Conservation (phyloP, 2,888 invertebrate genomes). For the Meghimatium bilineatum region DNA sequence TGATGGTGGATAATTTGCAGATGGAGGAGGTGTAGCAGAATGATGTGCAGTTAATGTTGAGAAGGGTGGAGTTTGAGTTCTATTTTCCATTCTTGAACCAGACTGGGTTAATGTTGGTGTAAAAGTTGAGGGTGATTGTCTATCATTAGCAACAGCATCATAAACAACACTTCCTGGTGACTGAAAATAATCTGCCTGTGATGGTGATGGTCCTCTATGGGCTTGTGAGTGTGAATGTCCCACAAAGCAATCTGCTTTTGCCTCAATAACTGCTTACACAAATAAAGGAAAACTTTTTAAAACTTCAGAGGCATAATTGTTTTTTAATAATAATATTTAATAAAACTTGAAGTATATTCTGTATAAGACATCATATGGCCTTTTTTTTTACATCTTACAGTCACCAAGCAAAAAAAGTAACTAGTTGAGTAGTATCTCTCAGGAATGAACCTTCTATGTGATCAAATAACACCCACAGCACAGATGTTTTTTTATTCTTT, state of each 20-base stretch:
- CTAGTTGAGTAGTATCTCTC: too few relatives aligned
- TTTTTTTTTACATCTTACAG: too few relatives aligned
- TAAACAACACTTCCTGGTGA: conserved; percentile 31
- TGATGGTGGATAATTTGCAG: neutral
- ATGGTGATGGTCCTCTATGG: neutral
- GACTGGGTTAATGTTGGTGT: conserved; percentile 14
- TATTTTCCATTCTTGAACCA: neutral
- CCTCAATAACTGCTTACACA: conserved; percentile 74
- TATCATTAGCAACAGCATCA: conserved; percentile 70
- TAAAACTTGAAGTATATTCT: too few relatives aligned
- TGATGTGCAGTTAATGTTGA: conserved; percentile 3
- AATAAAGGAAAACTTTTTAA: neutral
- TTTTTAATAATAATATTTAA: too few relatives aligned
- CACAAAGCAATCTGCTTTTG: conserved; percentile 74
- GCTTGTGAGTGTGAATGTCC: neutral
- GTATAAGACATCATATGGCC: too few relatives aligned
- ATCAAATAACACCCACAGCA: too few relatives aligned
- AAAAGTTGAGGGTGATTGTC: conserved; percentile 14
- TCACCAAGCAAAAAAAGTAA: too few relatives aligned
- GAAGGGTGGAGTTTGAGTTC: neutral
- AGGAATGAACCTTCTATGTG: too few relatives aligned
- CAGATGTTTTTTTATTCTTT: too few relatives aligned
- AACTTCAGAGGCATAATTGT: neutral
- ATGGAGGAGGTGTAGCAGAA: conserved; percentile 1
- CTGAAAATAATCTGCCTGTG: conserved; percentile 33